Conservation (phyloP, 2,888 invertebrate genomes). For the Epinotia nisella region DNA sequence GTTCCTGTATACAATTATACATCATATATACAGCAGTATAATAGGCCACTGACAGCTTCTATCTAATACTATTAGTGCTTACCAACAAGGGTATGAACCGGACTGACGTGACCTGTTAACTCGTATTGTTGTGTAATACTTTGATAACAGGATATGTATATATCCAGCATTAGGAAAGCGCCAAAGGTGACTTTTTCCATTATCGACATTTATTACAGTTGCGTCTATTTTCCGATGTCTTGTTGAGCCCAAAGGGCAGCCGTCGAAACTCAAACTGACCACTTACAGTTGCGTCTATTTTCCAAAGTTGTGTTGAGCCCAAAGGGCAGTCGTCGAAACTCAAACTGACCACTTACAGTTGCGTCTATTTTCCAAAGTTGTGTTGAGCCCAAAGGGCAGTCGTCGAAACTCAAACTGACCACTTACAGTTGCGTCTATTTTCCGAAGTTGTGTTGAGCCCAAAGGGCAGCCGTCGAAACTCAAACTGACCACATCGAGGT, state of each 20-base stretch:
- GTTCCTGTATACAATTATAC: too few species aligned
- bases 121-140: conserved; percentile 4
- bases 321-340: background rate
- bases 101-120: conserved; percentile 18
- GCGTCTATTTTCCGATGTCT: background rate
- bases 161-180: background rate
- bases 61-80: conserved; percentile 28
- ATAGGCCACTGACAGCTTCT: background rate
- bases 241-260: background rate
- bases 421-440: background rate
- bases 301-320: background rate
- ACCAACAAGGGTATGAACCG: conserved; percentile 2
- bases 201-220: background rate
- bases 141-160: background rate
- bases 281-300: background rate
- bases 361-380: background rate
- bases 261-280: background rate
- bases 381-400: background rate
- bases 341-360: too few species aligned
- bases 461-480: background rate
- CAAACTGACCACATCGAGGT: background rate
- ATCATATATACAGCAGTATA: background rate
- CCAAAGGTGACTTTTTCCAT: background rate
- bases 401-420: too few species aligned
- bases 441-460: background rate